phyloP scores from a whole-genome alignment of 2,113 vertebrate genomes.

The Spilogale gracilis region DNA sequence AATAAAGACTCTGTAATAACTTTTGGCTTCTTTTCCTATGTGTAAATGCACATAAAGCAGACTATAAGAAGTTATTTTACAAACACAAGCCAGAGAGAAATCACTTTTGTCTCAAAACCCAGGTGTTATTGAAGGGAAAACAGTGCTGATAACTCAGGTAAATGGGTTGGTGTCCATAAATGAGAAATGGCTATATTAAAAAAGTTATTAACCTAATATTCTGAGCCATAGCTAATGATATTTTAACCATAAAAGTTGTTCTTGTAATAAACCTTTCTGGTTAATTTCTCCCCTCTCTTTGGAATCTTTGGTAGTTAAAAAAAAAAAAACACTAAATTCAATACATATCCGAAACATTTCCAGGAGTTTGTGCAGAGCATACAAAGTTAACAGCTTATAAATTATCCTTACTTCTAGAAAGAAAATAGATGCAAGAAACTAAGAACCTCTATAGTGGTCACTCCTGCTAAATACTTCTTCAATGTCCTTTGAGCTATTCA shows the following conservation, averaged over 20 bases:
- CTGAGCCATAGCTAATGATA: background rate
- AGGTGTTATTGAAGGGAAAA: background rate
- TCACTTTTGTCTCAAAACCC: background rate
- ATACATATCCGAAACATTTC: background rate
- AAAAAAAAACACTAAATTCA: background rate
- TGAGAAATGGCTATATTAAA: background rate
- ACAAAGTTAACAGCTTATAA: conserved; percentile 5
- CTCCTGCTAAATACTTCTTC: conserved; percentile 18
- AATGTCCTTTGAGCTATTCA: background rate
- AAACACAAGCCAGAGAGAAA: conserved; percentile 36
- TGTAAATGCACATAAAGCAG: conserved; percentile 19
- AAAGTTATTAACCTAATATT: background rate
- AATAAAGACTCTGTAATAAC: background rate
- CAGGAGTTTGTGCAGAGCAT: background rate
- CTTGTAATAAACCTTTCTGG: conserved; percentile 30
- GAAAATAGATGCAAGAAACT: background rate
- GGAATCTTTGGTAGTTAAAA: background rate
- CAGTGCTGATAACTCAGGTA: background rate
- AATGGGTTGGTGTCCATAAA: background rate
- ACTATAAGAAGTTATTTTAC: conserved; percentile 25
- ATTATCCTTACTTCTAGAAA: conserved; percentile 36
- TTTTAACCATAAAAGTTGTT: conserved; percentile 13
- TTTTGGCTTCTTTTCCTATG: conserved; percentile 4
- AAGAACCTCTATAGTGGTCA: background rate
- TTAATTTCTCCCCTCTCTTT: background rate